Evolutionary conservation across 2,113 vertebrate genomes (phyloP), one percentile per base, ranked within the genome.

Genomic region (Esox niger): DNA sequence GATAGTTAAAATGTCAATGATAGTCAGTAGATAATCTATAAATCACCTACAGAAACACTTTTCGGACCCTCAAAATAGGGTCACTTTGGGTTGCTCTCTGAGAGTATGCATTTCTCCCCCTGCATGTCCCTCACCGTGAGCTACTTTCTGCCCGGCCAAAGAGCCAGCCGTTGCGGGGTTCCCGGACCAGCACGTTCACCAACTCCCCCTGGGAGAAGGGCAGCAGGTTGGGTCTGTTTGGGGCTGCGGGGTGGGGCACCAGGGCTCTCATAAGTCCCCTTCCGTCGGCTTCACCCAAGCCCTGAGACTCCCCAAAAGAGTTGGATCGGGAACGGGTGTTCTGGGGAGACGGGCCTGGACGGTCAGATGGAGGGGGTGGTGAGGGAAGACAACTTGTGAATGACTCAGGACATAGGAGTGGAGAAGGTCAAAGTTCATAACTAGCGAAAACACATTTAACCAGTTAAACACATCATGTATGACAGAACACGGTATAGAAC

Each of bases 151-250:
- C 78, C 1, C 86, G 91, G 62, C 97, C 97, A 0, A 92, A 99
- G 13, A 98, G 88, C 96, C 97, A 98, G 77, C 97, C 97, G 0
- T 98, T 98, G 74, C 87, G 89, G 0, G 94, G 88, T 20, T 95
- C 90, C 0, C 86, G 86, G 72, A 89, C 90, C 69, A 95, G 78
- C 77, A 96, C 87, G 0, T 56, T 84, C 79, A 98, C 87, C 13
- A 88, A 27, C 4, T 95, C 93, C 21, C 94, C 95, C 0, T 49
- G 80, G 17, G 76, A 73, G 55, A 99, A 97, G 33, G 82, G 85
- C 67, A 99, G 92, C 79, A 96, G 77, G 38, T 94, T 97, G 72
- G 88, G 81, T 79, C 94, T 94, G 81, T 88, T 60, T 0, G 83
- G 84, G 0, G 87, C 0, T 0, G 87, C 79, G 0, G 82, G 73